A percentile compares a stretch with the other conserved stretches of the same genome.
Conservation (phyloP, 1,140 invertebrate species). For the Trichonephila clavata region DNA sequence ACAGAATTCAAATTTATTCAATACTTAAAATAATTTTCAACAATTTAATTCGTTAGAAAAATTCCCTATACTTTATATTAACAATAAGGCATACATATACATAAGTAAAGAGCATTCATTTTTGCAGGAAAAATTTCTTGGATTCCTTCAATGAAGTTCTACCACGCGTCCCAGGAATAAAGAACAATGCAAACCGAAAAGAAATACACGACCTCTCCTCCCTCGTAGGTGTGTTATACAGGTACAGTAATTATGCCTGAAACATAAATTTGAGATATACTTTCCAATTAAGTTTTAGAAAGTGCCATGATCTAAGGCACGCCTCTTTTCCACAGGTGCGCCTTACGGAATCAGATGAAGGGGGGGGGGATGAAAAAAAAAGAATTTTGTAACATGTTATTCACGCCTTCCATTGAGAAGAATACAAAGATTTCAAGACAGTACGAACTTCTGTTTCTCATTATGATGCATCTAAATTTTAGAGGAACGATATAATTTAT, state of each 20-base stretch:
- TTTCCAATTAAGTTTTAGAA: slow-evolving; percentile 65
- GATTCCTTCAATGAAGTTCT: background rate
- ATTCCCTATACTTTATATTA: too few species aligned
- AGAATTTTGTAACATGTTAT: background rate
- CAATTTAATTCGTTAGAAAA: too few species aligned
- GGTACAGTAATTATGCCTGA: slow-evolving; percentile 15
- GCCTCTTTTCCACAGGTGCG: slow-evolving; percentile 63
- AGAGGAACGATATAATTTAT: too few species aligned
- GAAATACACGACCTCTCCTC: background rate
- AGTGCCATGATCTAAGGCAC: slow-evolving; percentile 39
- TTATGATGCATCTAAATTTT: too few species aligned
- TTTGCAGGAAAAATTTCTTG: background rate
- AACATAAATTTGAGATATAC: background rate
- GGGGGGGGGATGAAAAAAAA: background rate
- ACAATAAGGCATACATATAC: too few species aligned
- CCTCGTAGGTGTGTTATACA: background rate
- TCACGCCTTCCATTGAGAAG: slow-evolving; percentile 21
- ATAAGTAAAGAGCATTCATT: too few species aligned
- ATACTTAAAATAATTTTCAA: too few species aligned
- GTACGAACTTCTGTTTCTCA: too few species aligned
- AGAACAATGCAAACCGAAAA: background rate
- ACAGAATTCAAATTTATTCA: too few species aligned
- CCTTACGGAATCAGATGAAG: background rate
- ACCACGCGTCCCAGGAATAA: background rate
- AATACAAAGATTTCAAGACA: too few species aligned